phyloP scores from a whole-genome alignment of 2,113 vertebrate genomes.

The Arothron firmamentum region DNA sequence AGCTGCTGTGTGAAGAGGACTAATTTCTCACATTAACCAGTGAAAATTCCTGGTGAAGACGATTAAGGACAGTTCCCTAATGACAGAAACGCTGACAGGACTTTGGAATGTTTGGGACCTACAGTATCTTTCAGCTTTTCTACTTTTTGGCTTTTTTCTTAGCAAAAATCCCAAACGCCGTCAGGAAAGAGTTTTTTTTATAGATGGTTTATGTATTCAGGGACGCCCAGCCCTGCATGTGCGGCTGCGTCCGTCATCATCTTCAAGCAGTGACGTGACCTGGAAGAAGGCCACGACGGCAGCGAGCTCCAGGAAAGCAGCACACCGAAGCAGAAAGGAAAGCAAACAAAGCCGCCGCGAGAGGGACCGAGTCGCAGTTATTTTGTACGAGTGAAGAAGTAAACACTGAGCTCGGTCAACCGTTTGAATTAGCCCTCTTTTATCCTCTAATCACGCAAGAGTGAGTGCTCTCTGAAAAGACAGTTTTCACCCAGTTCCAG shows the following conservation, averaged over 20 bases:
- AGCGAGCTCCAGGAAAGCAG: constrained; percentile 10
- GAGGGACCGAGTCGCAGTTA: constrained; percentile 19
- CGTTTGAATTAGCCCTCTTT: constrained; percentile 2
- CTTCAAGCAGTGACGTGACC: constrained; percentile 28
- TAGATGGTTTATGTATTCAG: too few relatives aligned
- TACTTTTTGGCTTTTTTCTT: too few relatives aligned
- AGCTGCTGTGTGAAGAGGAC: too few relatives aligned
- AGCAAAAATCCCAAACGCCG: too few relatives aligned
- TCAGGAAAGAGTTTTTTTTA: too few relatives aligned
- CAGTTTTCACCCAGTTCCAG: background rate
- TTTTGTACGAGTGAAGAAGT: constrained; percentile 21
- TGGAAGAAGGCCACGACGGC: constrained; percentile 12
- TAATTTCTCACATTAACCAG: too few relatives aligned
- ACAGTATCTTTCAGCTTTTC: too few relatives aligned
- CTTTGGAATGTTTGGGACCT: too few relatives aligned
- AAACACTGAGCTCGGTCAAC: constrained; percentile 5
- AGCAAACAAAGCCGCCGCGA: constrained; percentile 15
- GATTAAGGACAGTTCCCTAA: too few relatives aligned
- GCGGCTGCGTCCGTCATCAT: constrained; percentile 19
- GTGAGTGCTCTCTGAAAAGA: constrained; percentile 5
- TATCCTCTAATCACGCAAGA: constrained; percentile 13
- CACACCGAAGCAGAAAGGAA: constrained; percentile 13
- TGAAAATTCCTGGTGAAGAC: too few relatives aligned
- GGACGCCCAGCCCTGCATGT: constrained; percentile 1
- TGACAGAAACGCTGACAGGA: constrained; percentile 2